phyloP scores from a whole-genome alignment of 2,888 invertebrate species.

The Gonocerus acuteangulatus region DNA sequence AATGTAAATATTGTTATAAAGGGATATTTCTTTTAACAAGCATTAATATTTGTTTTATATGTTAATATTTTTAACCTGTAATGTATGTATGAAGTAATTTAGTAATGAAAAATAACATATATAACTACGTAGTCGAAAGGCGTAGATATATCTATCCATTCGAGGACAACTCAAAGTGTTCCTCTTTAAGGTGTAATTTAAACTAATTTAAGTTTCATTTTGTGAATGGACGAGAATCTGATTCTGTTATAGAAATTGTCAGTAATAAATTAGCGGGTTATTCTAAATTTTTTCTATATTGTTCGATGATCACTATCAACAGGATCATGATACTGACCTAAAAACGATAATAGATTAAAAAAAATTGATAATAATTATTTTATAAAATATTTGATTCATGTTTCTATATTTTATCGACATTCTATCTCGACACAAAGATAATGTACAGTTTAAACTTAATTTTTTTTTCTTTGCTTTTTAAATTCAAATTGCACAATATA shows the following conservation, averaged over 20 bases:
- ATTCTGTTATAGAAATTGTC: conserved; percentile 32
- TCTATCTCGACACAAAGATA: conserved; percentile 19
- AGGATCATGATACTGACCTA: conserved; percentile 10
- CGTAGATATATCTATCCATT: conserved; percentile 36
- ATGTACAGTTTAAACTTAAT: conserved; percentile 32
- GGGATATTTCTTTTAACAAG: conserved; percentile 37
- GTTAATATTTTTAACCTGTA: conserved; percentile 35
- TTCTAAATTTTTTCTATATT: conserved; percentile 33
- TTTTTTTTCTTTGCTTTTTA: conserved; percentile 28
- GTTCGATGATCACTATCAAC: conserved; percentile 27
- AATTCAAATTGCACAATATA: conserved; percentile 35
- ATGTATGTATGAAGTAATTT: conserved; percentile 35
- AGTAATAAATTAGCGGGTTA: conserved; percentile 29
- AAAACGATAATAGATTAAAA: conserved; percentile 8
- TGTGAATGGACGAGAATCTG: conserved; percentile 22
- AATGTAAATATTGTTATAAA: conserved; percentile 53
- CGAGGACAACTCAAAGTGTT: conserved; percentile 34
- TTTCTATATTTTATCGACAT: conserved; percentile 11
- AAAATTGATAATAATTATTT: conserved; percentile 5
- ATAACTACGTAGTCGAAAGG: conserved; percentile 35
- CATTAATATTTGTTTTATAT: conserved; percentile 31
- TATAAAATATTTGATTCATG: conserved; percentile 3
- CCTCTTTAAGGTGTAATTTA: conserved; percentile 32
- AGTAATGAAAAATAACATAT: conserved; percentile 31
- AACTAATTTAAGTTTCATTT: conserved; percentile 27